These are phyloP conservation scores for Polyommatus iphigenia DNA, from an alignment of 2,888 invertebrate genomes.

Conservation along the genomic window DNA sequence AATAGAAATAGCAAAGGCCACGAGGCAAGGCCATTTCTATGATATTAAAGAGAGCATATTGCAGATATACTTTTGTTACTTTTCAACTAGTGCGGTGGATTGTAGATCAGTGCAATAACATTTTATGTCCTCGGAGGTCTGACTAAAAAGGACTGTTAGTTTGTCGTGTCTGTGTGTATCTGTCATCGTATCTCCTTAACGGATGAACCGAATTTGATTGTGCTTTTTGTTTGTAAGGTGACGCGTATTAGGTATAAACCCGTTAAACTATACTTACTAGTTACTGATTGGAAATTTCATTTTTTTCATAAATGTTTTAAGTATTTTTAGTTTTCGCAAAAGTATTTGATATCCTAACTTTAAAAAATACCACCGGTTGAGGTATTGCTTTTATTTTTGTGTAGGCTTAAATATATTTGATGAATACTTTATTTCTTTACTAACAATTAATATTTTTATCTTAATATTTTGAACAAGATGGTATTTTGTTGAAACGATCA, in stretches of 20 bases:
- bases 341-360: background rate
- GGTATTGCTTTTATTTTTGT: background rate
- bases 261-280: too few relatives aligned
- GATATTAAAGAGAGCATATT: background rate
- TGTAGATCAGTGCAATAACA: background rate
- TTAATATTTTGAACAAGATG: background rate
- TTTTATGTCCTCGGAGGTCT: background rate
- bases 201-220: background rate
- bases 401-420: background rate
- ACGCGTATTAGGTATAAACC: too few relatives aligned
- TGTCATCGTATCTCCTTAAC: background rate
- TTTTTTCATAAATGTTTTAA: too few relatives aligned
- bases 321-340: background rate
- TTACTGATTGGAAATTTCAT: too few relatives aligned
- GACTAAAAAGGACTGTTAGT: background rate
- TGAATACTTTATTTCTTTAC: background rate
- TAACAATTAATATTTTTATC: too few relatives aligned
- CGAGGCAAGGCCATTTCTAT: background rate
- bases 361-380: background rate
- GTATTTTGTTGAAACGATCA: background rate
- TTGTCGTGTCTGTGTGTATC: background rate
- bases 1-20: background rate
- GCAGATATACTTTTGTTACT: background rate
- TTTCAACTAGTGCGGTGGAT: background rate
- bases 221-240: too few relatives aligned